Evolutionary conservation across 2,888 invertebrate genomes (phyloP), one percentile per base, ranked within the genome.

Genomic region (Lapara coniferarum): DNA sequence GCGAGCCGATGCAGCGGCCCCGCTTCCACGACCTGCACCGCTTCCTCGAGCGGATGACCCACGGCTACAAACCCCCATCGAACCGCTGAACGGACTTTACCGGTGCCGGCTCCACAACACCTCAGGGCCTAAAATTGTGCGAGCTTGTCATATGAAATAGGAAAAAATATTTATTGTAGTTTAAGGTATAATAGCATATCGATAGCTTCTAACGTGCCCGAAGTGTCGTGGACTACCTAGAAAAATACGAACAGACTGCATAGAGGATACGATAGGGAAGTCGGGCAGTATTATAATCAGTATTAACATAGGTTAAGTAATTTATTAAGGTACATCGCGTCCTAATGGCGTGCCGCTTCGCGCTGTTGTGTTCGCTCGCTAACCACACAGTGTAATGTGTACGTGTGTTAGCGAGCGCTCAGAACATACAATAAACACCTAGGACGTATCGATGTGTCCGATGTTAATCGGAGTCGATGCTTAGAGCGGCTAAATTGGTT

Each of bases 11-110:
- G 69, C 96, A 97, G 81, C 94, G 98, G 55, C 98, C 98, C 0
- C 95, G 96, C 72, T 98, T 98, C 94, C 95, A 96, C 81, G 98
- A 98, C 90, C 97, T 98, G 70, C 97, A 98, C 86, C 95, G 97
- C 81, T 98, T 97, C 91, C 95, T 98, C 76, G 96, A 96, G 82
- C 96, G 96, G 83, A 96, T 96, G 94, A 95, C 96, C 74, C 92
- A 96, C 74, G 96, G 96, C 57, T 95, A 94, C 85, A 94, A 95
- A 75, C 95, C 95, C 12, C 94, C 91, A 5, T 76, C 78, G 16
- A 83, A 81, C 74, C 90, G 81, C 74, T 88, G 78, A 84, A 70
- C 37, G 16, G 37, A 52, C 37, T 72, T n/a, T 66, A 25, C 19
- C 67, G 49, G 44, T 69, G 63, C 53, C 4, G 14, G 16, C 52